Percentiles rank a stretch among this genome's conserved stretches.
Evolutionary conservation across 2,888 invertebrate species (phyloP).

Genomic region (Metacarcinus magister): DNA sequence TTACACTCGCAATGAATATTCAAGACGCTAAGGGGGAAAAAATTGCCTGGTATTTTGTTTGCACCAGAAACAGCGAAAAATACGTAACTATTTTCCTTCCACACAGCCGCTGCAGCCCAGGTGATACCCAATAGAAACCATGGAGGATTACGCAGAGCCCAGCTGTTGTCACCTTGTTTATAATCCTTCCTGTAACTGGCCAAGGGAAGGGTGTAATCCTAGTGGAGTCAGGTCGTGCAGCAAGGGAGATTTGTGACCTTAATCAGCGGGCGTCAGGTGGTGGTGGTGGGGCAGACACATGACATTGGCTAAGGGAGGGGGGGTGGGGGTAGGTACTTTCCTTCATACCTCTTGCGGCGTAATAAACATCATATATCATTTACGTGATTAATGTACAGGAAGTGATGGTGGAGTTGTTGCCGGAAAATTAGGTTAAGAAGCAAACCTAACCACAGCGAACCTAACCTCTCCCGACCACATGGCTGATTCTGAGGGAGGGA

Average conservation of each 20-base stretch:
- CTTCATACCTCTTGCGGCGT: not conserved
- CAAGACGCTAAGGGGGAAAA: no score
- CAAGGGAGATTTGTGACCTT: conserved; percentile 1
- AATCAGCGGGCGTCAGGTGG: conserved; percentile 27
- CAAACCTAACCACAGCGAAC: not conserved
- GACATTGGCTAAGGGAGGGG: not conserved
- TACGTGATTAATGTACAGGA: not conserved
- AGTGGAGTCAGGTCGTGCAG: not conserved
- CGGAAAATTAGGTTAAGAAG: not conserved
- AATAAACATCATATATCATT: conserved; percentile 45
- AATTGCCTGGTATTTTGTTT: not conserved
- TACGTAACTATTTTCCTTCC: not conserved
- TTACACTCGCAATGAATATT: no score
- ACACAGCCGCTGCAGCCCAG: not conserved
- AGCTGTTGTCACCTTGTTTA: not conserved
- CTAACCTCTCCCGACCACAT: not conserved
- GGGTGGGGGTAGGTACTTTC: not conserved
- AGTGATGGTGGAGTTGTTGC: conserved; percentile 39
- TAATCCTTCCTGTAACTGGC: not conserved
- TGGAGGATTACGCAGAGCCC: not conserved
- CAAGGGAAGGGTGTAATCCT: not conserved
- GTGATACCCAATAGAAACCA: not conserved
- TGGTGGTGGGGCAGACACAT: conserved; percentile 3
- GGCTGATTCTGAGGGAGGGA: not conserved
- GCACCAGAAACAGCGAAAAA: not conserved